Evolutionary conservation across 2,797 vertebrate genomes (phyloP).

Genomic region (Limosa lapponica): DNA sequence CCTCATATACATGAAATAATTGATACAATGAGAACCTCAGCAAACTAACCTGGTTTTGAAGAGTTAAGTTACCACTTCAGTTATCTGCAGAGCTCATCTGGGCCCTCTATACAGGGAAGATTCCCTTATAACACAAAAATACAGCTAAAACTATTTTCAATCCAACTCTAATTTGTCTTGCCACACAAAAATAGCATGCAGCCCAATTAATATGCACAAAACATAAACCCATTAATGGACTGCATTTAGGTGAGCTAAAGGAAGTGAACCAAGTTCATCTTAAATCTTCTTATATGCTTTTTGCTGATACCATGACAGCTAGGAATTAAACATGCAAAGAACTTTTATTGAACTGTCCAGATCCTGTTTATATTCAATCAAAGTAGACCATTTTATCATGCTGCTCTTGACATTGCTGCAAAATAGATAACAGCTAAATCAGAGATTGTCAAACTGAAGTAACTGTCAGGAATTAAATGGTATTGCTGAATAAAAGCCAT

Average conservation of each 20-base stretch:
- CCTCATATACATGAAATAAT: neutral
- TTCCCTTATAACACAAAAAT: neutral
- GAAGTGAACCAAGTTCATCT: constrained; percentile 22
- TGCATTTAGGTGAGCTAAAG: constrained; percentile 32
- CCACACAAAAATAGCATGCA: neutral
- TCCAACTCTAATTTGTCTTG: neutral
- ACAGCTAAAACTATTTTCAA: neutral
- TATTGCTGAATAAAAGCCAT: constrained; percentile 51
- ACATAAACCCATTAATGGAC: constrained; percentile 16
- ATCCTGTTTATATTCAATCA: constrained; percentile 64
- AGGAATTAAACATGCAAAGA: constrained; percentile 65
- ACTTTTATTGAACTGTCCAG: constrained; percentile 60
- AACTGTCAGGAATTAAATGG: constrained; percentile 67
- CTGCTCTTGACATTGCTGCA: constrained; percentile 47
- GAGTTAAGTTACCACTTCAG: neutral
- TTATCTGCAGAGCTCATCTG: neutral
- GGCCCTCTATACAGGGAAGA: neutral
- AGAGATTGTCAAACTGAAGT: constrained; percentile 58
- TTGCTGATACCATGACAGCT: constrained; percentile 29
- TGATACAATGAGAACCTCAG: neutral
- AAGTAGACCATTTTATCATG: constrained; percentile 48
- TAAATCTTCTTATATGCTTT: constrained; percentile 38
- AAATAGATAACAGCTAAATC: constrained; percentile 73
- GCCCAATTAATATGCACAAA: constrained; percentile 43
- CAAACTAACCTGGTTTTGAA: neutral